phyloP scores from a whole-genome alignment of 2,888 invertebrate species.

The Priocnemis perturbator region DNA sequence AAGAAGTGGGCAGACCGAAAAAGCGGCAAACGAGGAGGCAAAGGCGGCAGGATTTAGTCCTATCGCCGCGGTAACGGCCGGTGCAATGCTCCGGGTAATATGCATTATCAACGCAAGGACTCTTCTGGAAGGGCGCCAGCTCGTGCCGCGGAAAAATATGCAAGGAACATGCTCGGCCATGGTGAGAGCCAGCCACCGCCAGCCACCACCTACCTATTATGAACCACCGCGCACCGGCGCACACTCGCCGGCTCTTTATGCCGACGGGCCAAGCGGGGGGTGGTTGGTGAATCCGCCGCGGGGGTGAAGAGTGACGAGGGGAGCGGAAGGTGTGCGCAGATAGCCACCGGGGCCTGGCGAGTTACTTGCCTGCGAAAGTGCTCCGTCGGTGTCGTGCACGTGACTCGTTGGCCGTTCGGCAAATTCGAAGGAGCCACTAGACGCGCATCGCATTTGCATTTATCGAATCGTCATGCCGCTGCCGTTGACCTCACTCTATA shows the following conservation, averaged over 20 bases:
- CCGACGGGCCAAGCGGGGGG: background rate
- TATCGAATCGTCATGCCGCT: constrained; percentile 19
- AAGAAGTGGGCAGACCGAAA: too few species aligned
- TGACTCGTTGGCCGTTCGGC: constrained; percentile 4
- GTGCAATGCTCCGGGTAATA: constrained; percentile 45
- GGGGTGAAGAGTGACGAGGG: too few species aligned
- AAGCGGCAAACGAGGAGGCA: constrained; percentile 13
- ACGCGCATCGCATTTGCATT: constrained; percentile 24
- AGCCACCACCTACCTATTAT: constrained; percentile 23
- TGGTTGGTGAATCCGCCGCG: background rate
- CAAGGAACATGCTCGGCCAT: constrained; percentile 38
- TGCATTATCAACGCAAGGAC: constrained; percentile 54
- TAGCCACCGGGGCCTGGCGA: background rate
- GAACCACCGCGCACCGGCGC: background rate
- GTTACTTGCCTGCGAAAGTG: constrained; percentile 9
- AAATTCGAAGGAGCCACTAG: constrained; percentile 10
- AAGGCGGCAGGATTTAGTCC: constrained; percentile 45
- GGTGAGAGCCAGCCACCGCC: constrained; percentile 21
- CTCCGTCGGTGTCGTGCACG: background rate
- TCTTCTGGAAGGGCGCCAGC: constrained; percentile 48
- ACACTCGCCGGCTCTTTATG: constrained; percentile 13
- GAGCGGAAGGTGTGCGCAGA: background rate
- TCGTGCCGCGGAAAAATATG: constrained; percentile 49
- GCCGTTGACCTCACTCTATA: background rate
- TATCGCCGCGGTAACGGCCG: constrained; percentile 48